Conservation (phyloP, 1,140 invertebrate genomes). For the Drosophila hydei region DNA sequence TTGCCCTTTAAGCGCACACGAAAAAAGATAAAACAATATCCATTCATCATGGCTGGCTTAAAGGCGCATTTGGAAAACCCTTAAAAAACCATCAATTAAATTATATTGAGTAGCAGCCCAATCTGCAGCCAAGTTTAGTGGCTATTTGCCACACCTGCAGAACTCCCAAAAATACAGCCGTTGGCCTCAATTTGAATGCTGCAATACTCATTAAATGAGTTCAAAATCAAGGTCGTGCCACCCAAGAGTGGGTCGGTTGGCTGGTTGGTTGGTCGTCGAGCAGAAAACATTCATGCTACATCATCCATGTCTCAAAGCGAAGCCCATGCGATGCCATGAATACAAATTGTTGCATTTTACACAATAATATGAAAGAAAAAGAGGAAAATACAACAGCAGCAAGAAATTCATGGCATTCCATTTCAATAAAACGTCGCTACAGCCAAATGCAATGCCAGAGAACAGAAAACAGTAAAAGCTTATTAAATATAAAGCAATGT, state of each 20-base stretch:
- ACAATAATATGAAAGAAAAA: conserved; percentile 37
- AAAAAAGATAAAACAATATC: too few relatives aligned
- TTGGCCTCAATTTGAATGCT: conserved; percentile 65
- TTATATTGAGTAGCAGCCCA: background rate
- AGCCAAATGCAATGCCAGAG: conserved; percentile 52
- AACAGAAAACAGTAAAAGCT: conserved; percentile 33
- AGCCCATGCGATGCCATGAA: conserved; percentile 64
- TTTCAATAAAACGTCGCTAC: conserved; percentile 62
- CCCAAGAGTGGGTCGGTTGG: background rate
- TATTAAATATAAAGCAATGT: conserved; percentile 61
- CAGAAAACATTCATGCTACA: conserved; percentile 56
- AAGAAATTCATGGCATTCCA: conserved; percentile 68
- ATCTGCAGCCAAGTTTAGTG: conserved; percentile 15
- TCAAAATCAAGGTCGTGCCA: conserved; percentile 73
- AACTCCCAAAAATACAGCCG: conserved; percentile 42
- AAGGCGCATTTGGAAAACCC: background rate
- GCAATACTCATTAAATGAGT: conserved; percentile 67
- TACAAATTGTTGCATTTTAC: conserved; percentile 78
- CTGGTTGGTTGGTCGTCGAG: background rate
- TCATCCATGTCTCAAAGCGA: conserved; percentile 57
- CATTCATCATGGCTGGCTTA: background rate
- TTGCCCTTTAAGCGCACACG: too few relatives aligned
- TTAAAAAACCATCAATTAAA: background rate
- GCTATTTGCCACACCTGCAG: conserved; percentile 20
- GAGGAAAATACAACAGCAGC: conserved; percentile 4